phyloP scores from a whole-genome alignment of 2,888 invertebrate species.

The Ischnura elegans region DNA sequence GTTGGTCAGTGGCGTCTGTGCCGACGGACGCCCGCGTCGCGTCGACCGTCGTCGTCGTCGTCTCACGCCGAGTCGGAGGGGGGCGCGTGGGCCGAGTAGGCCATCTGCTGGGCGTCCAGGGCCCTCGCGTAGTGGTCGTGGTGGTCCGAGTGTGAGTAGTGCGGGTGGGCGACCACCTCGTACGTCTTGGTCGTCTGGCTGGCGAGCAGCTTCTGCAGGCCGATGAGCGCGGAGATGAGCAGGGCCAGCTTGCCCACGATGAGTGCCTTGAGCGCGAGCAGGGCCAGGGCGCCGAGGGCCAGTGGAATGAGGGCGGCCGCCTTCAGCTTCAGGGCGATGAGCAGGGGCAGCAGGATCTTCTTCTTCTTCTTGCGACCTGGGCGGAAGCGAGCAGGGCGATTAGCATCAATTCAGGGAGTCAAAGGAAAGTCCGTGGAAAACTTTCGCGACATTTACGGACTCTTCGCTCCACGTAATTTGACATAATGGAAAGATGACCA shows the following conservation, averaged over 20 bases:
- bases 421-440: too few relatives aligned
- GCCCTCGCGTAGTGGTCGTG: constrained; percentile 82
- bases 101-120: constrained; percentile 79
- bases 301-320: constrained; percentile 88
- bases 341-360: constrained; percentile 87
- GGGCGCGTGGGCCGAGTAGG: constrained; percentile 85
- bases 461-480: too few relatives aligned
- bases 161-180: constrained; percentile 82
- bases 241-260: constrained; percentile 91
- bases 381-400: too few relatives aligned
- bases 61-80: constrained; percentile 71
- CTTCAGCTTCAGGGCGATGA: constrained; percentile 89
- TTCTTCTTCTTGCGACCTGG: constrained; percentile 89
- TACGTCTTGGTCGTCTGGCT: constrained; percentile 85
- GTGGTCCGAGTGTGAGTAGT: constrained; percentile 76
- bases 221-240: constrained; percentile 87
- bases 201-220: constrained; percentile 88
- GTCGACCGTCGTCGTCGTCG: background rate
- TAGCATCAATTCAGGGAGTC: too few relatives aligned
- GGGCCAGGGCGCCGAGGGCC: constrained; percentile 87
- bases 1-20: background rate
- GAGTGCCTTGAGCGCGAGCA: constrained; percentile 91
- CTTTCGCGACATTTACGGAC: too few relatives aligned
- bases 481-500: too few relatives aligned
- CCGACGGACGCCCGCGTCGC: constrained; percentile 27